Base-by-base conservation (phyloP, 2,113 vertebrate genomes). In the Pachycephala philippinensis region DNA sequence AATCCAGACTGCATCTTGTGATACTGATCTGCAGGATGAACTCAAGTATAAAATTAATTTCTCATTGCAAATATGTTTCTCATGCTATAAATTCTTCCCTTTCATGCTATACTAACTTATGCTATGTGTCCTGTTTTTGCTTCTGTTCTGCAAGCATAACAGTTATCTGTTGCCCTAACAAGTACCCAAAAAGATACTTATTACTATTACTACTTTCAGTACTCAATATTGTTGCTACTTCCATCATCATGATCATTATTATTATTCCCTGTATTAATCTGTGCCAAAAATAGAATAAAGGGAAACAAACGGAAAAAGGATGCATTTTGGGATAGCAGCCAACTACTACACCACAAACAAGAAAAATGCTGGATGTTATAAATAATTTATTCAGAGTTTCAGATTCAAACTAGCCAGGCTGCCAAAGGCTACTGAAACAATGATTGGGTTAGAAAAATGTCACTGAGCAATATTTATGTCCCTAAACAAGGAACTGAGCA, bases 361-460 rank as follows among this genome's bases (percentile, higher is more conserved):
- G 33, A 63, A 66, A 96, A 80, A 60, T 27, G 44, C 13, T 64
- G 42, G 9, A 37, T 66, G 60, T 50, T 60, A 54, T 23, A 77
- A 95, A 54, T 80, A 83, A 79, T 85, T 84, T 95, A 80, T 90
- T 94, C 47, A 81, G 70, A 69, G 30, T 80, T 90, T 89, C 65
- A 60, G 72, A 89, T 88, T 92, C 56, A 47, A 90, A 92, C 56
- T 49, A 86, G 35, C 7, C 60, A 86, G 63, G 76, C 39, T 81
- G 85, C 90, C 79, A 93, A 96, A 82, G 82, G 84, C 93, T 84
- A 90, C 50, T 80, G 54, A 95, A 90, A 90, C 39, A 60, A 80
- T 33, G 84, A 77, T 0, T 85, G 59, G 19, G 47, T 90, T 88
- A 92, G 54, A 90, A 96, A 96, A 95, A 90, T 80, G 79, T 86